Evolutionary conservation across 2,888 invertebrate species (phyloP), one percentile per base, ranked within the genome.

Genomic region (Troides helena): DNA sequence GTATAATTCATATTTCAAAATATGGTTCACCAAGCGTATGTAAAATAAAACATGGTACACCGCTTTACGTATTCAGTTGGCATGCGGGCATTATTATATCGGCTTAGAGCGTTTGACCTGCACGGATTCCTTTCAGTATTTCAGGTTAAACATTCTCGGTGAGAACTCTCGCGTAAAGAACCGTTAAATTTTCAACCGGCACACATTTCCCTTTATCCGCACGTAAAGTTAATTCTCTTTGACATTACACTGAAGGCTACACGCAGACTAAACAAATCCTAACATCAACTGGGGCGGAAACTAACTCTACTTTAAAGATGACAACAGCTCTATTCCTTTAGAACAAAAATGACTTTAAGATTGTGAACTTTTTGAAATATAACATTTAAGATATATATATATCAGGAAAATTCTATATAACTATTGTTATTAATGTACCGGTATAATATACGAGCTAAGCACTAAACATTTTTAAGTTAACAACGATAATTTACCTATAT

Each of bases 101-200:
- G 56, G 65, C 65, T 65, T 65, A 56, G 36, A 66, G 65, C 46
- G 39, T 69, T 65, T 69, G 46, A 69, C 65, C 69, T 65, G 56
- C 61, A 62, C 57, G 43, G 56, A 69, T 60, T 56, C 65, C 65
- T 69, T 69, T 62, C 43, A 56, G 61, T 17, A 65, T 65, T 69
- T 69, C 36, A 69, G 60, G 61, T 61, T 43, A 57, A 18, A 65
- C 56, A 21, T 21, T 65, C 46, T 25, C 30, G 50, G 39, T 18
- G 56, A 60, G 59, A 64, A 25, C 68, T 59, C 68, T 69, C 25
- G 59, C 64, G 60, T 58, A 63, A 65, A 69, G 69, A 61, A 68
- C 53, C 56, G 65, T 43, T 43, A 65, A 60, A 43, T 61, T 61
- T 61, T 61, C 30, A 65, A 57, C 60, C 61, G 61, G 56, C 61